phyloP scores from a whole-genome alignment of 2,113 vertebrate genomes.

The Alouatta palliata region DNA sequence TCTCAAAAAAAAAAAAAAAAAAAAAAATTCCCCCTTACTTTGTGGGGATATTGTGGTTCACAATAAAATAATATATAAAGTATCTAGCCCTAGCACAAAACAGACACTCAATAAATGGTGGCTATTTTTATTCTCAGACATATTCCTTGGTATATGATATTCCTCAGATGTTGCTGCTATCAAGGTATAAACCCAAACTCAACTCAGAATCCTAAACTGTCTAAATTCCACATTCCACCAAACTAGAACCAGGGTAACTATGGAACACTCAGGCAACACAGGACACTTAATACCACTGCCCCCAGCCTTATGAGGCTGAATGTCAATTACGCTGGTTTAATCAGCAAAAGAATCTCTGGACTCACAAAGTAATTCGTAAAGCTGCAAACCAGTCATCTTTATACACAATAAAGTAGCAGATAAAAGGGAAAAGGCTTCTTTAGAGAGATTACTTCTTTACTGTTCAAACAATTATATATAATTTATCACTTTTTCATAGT shows the following conservation, averaged over 20 bases:
- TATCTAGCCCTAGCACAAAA: slow-evolving; percentile 40
- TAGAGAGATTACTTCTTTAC: slow-evolving; percentile 30
- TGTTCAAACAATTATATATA: not conserved
- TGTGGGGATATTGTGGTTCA: not conserved
- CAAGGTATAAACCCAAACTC: not conserved
- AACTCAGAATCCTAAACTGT: slow-evolving; percentile 35
- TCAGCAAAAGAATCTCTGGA: slow-evolving; percentile 48
- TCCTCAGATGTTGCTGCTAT: not conserved
- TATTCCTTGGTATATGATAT: slow-evolving; percentile 10
- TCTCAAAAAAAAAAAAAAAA: too few species aligned
- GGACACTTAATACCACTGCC: slow-evolving; percentile 37
- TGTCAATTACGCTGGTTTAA: slow-evolving; percentile 53
- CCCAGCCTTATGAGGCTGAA: not conserved
- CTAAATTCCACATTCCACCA: slow-evolving; percentile 25
- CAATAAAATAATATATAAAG: not conserved
- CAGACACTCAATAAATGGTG: not conserved
- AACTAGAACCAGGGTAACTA: slow-evolving; percentile 19
- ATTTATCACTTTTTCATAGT: slow-evolving; percentile 1
- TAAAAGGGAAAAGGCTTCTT: not conserved
- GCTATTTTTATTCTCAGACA: slow-evolving; percentile 50
- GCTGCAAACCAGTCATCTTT: slow-evolving; percentile 38
- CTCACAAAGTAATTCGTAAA: slow-evolving; percentile 54
- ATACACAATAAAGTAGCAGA: slow-evolving; percentile 27
- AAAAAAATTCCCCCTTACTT: too few species aligned
- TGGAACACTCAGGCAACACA: not conserved